phyloP scores from a whole-genome alignment of 37 sponge, comb jelly and placozoan species.

The Haliclona indistincta region DNA sequence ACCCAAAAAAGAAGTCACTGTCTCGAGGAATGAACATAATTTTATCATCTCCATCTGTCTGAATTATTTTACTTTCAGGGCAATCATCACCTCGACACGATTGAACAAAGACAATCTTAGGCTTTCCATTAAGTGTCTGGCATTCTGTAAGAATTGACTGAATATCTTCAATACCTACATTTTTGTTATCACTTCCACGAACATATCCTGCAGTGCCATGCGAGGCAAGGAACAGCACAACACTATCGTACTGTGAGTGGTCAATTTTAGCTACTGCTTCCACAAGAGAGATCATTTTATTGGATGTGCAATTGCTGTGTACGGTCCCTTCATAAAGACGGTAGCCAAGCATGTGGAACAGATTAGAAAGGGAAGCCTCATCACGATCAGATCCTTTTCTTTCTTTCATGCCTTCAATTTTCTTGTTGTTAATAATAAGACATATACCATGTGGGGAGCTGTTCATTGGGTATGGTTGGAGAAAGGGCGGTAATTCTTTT shows the following conservation, averaged over 20 bases:
- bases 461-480: neutral
- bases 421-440: slow-evolving; percentile 9
- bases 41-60: neutral
- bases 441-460: neutral
- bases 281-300: neutral
- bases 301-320: neutral
- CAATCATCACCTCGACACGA: neutral
- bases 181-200: neutral
- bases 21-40: neutral
- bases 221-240: slow-evolving; percentile 1
- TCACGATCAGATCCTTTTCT: neutral
- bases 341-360: neutral
- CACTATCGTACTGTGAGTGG: slow-evolving; percentile 1
- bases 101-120: slow-evolving; percentile 15
- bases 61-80: neutral
- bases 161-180: neutral
- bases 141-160: neutral
- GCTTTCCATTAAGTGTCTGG: neutral
- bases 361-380: neutral
- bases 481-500: neutral
- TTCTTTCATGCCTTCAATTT: too few species aligned
- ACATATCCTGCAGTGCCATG: neutral
- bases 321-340: neutral
- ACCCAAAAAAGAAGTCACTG: slow-evolving; percentile 14
- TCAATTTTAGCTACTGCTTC: neutral